Evolutionary conservation across 2,888 invertebrate genomes (phyloP).

Genomic region (Dermolepida albohirtum): DNA sequence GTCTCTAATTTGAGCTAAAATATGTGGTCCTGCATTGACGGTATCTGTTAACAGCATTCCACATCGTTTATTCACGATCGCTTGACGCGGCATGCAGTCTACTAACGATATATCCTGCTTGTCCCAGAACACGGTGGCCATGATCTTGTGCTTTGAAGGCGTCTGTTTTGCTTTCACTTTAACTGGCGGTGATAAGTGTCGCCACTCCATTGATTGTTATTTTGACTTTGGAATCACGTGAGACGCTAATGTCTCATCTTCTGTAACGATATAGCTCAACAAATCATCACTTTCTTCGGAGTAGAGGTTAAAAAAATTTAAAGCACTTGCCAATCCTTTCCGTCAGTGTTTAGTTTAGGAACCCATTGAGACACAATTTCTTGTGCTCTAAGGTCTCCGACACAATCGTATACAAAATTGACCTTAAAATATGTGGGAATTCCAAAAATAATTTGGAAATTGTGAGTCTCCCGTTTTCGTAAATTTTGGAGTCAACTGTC

Average conservation of each 20-base stretch:
- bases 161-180: slow-evolving; percentile 21
- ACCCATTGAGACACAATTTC: slow-evolving; percentile 8
- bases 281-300: slow-evolving; percentile 20
- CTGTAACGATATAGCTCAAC: background rate
- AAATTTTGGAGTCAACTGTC: background rate
- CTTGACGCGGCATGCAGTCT: background rate
- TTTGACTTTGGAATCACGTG: slow-evolving; percentile 18
- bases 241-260: slow-evolving; percentile 13
- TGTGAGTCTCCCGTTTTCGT: background rate
- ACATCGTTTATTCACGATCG: slow-evolving; percentile 19
- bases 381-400: slow-evolving; percentile 2
- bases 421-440: background rate
- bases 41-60: slow-evolving; percentile 9
- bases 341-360: slow-evolving; percentile 8
- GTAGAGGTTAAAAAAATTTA: slow-evolving; percentile 4
- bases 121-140: background rate
- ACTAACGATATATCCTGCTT: slow-evolving; percentile 1
- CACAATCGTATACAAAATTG: slow-evolving; percentile 11
- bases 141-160: background rate
- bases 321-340: background rate
- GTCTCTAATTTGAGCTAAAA: slow-evolving; percentile 13
- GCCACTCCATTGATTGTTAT: slow-evolving; percentile 23
- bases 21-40: slow-evolving; percentile 25
- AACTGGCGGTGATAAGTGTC: slow-evolving; percentile 5
- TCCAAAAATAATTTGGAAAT: slow-evolving; percentile 1